Evolutionary conservation across 2,888 invertebrate species (phyloP).

Genomic region (Orthosia gracilis): DNA sequence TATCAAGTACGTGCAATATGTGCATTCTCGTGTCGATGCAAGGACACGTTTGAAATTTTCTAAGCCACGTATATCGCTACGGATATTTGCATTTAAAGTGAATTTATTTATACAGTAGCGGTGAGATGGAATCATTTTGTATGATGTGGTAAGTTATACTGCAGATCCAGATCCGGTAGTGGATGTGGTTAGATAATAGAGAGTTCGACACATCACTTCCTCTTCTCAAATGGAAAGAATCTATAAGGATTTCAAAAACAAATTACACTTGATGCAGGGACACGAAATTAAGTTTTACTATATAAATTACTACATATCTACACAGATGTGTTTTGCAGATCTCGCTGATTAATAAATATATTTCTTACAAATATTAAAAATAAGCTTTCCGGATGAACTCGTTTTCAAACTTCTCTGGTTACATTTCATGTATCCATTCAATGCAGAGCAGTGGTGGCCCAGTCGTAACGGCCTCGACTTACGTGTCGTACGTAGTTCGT

Average conservation of each 20-base stretch:
- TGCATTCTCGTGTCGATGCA: slow-evolving; percentile 1
- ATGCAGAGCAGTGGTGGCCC: too few species aligned
- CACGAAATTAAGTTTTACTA: too few species aligned
- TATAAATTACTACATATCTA: too few species aligned
- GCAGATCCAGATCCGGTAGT: fast-evolving
- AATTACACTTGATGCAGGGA: too few species aligned
- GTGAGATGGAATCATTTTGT: neutral
- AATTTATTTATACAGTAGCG: slow-evolving; percentile 12
- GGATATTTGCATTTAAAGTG: slow-evolving; percentile 29
- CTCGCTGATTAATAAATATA: too few species aligned
- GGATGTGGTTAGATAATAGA: neutral
- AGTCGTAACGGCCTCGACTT: too few species aligned
- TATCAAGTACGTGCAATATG: neutral
- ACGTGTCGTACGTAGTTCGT: too few species aligned
- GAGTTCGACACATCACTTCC: neutral
- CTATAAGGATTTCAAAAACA: neutral
- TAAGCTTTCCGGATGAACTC: neutral
- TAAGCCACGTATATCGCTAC: slow-evolving; percentile 1
- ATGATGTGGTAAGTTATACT: neutral
- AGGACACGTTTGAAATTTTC: slow-evolving; percentile 26
- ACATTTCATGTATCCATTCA: neutral
- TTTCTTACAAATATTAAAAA: too few species aligned
- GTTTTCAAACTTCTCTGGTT: neutral
- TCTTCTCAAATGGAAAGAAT: neutral
- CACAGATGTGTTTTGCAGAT: too few species aligned